Percentiles rank a stretch among this genome's conserved stretches.
Conservation (phyloP, 2,113 vertebrate genomes). For the Sinocyclocheilus anophthalmus region DNA sequence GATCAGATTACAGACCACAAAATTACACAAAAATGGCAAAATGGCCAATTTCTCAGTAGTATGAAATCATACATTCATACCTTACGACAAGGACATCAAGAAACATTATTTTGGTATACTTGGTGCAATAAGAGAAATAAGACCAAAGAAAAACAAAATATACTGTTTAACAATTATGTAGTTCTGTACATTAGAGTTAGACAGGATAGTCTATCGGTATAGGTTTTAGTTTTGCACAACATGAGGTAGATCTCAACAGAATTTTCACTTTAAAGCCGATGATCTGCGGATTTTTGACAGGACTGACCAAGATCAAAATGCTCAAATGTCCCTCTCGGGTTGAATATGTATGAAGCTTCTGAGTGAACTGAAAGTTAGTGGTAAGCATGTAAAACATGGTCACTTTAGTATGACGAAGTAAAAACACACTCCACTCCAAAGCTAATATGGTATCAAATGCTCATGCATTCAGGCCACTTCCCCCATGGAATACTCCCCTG, state of each 20-base stretch:
- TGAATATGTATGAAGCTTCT: neutral
- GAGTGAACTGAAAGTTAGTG: neutral
- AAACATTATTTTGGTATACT: neutral
- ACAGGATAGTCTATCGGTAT: neutral
- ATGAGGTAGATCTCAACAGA: neutral
- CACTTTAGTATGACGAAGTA: neutral
- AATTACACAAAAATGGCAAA: neutral
- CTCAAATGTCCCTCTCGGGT: neutral
- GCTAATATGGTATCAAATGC: constrained; percentile 52
- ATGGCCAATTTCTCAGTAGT: neutral
- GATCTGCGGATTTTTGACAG: neutral
- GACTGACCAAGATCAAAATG: neutral
- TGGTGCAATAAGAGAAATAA: neutral
- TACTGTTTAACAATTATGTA: neutral
- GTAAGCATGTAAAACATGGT: neutral
- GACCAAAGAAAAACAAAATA: neutral
- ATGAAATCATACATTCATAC: constrained; percentile 22
- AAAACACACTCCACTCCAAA: constrained; percentile 50
- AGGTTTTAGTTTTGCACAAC: neutral
- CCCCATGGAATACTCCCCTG: constrained; percentile 37
- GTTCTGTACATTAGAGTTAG: neutral
- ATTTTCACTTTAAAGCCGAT: neutral
- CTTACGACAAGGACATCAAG: neutral
- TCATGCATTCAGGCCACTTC: constrained; percentile 40
- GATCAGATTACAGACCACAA: neutral